Evolutionary conservation across 2,113 vertebrate species (phyloP).

Genomic region (Cebus imitator): DNA sequence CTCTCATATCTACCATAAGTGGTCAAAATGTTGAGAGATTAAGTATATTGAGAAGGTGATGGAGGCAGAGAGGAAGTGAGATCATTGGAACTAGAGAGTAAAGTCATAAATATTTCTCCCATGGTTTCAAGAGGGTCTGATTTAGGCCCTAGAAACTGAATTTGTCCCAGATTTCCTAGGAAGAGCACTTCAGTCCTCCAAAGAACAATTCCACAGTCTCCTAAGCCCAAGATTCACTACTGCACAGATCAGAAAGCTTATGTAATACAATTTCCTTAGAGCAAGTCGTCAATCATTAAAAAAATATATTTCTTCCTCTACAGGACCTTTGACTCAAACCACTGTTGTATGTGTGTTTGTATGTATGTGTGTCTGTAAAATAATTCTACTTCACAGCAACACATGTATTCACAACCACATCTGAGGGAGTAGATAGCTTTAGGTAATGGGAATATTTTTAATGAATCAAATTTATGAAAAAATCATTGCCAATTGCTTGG

Average conservation of each 20-base stretch:
- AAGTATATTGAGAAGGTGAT: not conserved
- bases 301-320: not conserved
- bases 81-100: not conserved
- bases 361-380: not conserved
- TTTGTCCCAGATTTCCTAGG: not conserved
- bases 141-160: not conserved
- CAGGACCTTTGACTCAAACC: not conserved
- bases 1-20: accelerated
- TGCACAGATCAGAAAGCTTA: not conserved
- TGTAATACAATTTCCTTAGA: not conserved
- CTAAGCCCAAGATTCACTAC: not conserved
- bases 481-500: conserved; percentile 27
- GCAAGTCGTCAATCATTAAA: not conserved
- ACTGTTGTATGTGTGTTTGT: accelerated
- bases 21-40: not conserved
- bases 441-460: conserved; percentile 49
- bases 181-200: not conserved
- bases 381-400: not conserved
- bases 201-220: not conserved
- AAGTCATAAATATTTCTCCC: not conserved
- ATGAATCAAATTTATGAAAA: conserved; percentile 60
- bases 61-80: not conserved
- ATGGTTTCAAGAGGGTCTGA: not conserved
- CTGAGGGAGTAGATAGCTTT: conserved; percentile 41
- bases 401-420: not conserved